A percentile compares a stretch with the other conserved stretches of the same genome.
phyloP scores from a whole-genome alignment of 2,113 vertebrate species.

The Brevimyrus niger region DNA sequence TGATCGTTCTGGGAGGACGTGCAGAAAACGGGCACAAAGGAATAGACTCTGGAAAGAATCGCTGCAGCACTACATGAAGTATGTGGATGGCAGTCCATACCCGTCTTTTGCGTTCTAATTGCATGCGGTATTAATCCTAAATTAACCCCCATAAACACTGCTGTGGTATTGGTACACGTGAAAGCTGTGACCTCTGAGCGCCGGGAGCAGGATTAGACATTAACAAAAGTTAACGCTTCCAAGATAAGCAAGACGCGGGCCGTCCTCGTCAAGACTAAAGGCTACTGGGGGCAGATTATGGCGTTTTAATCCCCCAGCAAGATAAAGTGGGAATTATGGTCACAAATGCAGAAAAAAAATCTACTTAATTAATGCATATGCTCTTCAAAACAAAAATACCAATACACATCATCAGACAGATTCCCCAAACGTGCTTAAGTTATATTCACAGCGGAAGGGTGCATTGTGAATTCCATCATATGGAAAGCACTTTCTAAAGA shows the following conservation, averaged over 20 bases:
- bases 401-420: background rate
- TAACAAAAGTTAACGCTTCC: constrained; percentile 25
- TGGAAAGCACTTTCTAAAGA: background rate
- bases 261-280: constrained; percentile 16
- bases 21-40: background rate
- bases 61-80: background rate
- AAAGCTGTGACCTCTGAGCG: constrained; percentile 19
- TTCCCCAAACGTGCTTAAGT: background rate
- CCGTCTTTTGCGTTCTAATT: constrained; percentile 12
- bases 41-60: background rate
- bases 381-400: constrained; percentile 3
- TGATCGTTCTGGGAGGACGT: background rate
- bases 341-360: constrained; percentile 16
- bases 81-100: background rate
- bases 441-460: background rate
- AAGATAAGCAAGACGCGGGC: constrained; percentile 11
- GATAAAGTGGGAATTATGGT: constrained; percentile 17
- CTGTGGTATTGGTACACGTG: background rate
- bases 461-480: background rate
- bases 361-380: constrained; percentile 19
- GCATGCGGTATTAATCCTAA: constrained; percentile 21
- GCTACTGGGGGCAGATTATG: constrained; percentile 25
- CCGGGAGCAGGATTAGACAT: constrained; percentile 13
- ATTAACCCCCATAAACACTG: constrained; percentile 19
- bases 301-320: constrained; percentile 17